These are phyloP conservation scores for Dendrolimus kikuchii DNA, from an alignment of 1,140 invertebrate species.

Conservation along the genomic window DNA sequence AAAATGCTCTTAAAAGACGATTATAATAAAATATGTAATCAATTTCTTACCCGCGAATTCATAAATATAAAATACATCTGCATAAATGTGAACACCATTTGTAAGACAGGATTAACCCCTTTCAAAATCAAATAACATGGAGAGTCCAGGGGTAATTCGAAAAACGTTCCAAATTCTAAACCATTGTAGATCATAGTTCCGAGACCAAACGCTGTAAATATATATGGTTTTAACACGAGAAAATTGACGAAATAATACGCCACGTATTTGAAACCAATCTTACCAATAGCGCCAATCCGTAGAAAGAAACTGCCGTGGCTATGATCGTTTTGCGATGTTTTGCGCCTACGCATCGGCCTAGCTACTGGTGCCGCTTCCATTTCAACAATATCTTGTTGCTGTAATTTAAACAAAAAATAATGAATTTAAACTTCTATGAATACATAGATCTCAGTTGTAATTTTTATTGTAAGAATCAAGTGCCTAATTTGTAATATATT, in stretches of 20 bases:
- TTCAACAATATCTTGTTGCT: conserved; percentile 74
- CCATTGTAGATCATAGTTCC: conserved; percentile 98
- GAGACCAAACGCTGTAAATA: conserved; percentile 89
- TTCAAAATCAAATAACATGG: conserved; percentile 91
- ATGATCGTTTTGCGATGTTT: conserved; percentile 93
- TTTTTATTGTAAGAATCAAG: too few species aligned
- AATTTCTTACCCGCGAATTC: conserved; percentile 91
- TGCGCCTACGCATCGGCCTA: conserved; percentile 82
- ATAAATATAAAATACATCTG: conserved; percentile 99
- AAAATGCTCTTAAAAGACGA: too few species aligned
- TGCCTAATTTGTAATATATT: too few species aligned
- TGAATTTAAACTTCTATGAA: neutral
- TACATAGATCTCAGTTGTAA: too few species aligned
- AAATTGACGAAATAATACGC: neutral
- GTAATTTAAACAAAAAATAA: conserved; percentile 13
- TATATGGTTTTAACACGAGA: too few species aligned
- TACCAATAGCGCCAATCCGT: conserved; percentile 95
- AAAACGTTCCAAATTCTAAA: conserved; percentile 94
- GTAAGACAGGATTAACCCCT: conserved; percentile 92
- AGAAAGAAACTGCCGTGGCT: conserved; percentile 97
- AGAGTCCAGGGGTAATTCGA: conserved; percentile 90
- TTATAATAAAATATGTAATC: conserved; percentile 1
- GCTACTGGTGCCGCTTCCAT: conserved; percentile 80
- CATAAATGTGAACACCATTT: conserved; percentile 98
- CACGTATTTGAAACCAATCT: conserved; percentile 6